Evolutionary conservation across 2,888 invertebrate genomes (phyloP), one percentile per base, ranked within the genome.

Genomic region (Timandra comae): DNA sequence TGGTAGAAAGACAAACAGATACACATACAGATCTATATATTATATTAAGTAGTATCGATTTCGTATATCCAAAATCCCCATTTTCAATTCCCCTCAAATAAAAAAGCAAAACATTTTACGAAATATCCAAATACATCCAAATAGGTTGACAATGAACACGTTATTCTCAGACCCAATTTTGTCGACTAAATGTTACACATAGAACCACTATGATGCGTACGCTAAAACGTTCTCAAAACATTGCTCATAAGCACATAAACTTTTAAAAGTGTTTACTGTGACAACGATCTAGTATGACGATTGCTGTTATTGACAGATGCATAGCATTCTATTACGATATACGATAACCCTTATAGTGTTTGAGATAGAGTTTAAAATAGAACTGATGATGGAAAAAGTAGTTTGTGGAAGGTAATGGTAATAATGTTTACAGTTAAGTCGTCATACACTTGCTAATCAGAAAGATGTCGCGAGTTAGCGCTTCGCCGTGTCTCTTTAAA

Each of bases 401-500:
- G 30, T 21, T 32, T 49, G 43, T 38, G 28, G 30, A 32, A 9
- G 51, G 71, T 71, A 67, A 75, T 72, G 78, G 80, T 81, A 75
- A 80, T 73, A 66, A 77, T 81, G 79, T 82, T 78, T 81, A 81
- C 82, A 76, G 82, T 82, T 82, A 80, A 66, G 62, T 76, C 80
- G 82, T 77, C 82, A 73, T 76, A 66, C 59, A 45, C 70, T 61
- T 60, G 80, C 82, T 82, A 82, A 81, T 74, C 76, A 74, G 58
- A 65, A 62, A 74, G 72, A 73, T 65, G 78, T 84, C 79, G 74
- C 81, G 66, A 62, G 80, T 85, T 85, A 85, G 80, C 85, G 78
- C 81, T 84, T 85, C 70, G 71, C 82, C 78, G 72, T 82, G 82
- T 80, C 82, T 84, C 74, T 79, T 63, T 71, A 80, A 80, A 85